A percentile compares a stretch with the other conserved stretches of the same genome.
These are phyloP conservation scores for Addax nasomaculatus DNA, from an alignment of 2,113 vertebrate genomes.

Conservation along the genomic window DNA sequence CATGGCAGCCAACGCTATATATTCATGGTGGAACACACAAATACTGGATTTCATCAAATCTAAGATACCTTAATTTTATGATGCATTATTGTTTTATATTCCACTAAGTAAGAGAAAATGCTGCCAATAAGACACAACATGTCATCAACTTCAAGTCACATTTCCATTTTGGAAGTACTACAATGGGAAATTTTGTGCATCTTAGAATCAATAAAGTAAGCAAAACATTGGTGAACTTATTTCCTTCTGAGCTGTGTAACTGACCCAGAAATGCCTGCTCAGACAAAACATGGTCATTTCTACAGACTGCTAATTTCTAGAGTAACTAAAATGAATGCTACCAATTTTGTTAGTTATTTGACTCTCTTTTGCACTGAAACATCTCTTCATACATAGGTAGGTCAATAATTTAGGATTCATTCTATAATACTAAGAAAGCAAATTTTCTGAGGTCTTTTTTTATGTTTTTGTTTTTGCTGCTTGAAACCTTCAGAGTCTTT, in stretches of 20 bases:
- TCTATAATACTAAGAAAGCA: background rate
- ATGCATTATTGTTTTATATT: background rate
- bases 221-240: background rate
- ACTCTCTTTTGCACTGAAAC: background rate
- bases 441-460: background rate
- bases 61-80: background rate
- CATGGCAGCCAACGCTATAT: background rate
- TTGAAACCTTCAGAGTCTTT: background rate
- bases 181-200: too few species aligned
- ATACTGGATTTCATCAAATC: background rate
- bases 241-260: background rate
- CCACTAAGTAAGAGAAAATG: background rate
- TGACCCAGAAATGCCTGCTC: too few species aligned
- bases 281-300: background rate
- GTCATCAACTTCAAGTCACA: background rate
- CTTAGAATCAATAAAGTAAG: background rate
- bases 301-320: background rate
- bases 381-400: background rate
- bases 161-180: background rate
- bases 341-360: background rate
- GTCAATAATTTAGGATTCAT: background rate
- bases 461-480: background rate
- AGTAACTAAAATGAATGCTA: background rate
- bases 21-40: background rate
- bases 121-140: background rate